A percentile compares a stretch with the other conserved stretches of the same genome.
Evolutionary conservation across 2,888 invertebrate species (phyloP).

Genomic region (Orthosia gracilis): DNA sequence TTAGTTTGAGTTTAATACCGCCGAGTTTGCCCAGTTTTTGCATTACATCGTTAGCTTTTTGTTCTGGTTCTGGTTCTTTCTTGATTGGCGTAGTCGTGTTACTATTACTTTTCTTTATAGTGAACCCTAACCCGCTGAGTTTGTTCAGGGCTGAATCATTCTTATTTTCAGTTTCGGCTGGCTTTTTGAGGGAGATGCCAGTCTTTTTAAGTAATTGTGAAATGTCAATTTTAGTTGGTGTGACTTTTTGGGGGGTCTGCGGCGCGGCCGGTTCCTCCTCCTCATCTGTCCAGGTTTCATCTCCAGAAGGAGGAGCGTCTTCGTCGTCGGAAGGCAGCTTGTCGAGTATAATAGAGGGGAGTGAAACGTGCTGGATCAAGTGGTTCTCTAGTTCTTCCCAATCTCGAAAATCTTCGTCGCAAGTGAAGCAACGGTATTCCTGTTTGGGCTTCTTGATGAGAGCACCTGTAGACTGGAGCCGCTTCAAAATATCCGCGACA

Average conservation of each 20-base stretch:
- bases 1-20: constrained; percentile 87
- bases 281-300: constrained; percentile 88
- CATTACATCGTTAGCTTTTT: constrained; percentile 77
- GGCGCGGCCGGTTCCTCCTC: constrained; percentile 80
- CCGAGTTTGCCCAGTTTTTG: constrained; percentile 85
- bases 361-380: constrained; percentile 90
- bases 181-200: constrained; percentile 83
- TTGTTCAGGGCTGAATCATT: constrained; percentile 82
- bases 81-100: constrained; percentile 77
- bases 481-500: constrained; percentile 82
- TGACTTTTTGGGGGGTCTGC: constrained; percentile 65
- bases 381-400: constrained; percentile 89
- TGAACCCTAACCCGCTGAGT: constrained; percentile 86
- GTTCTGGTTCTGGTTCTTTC: constrained; percentile 77
- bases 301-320: constrained; percentile 82
- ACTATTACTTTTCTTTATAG: constrained; percentile 83
- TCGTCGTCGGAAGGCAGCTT: constrained; percentile 90
- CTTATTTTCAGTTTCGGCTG: constrained; percentile 72
- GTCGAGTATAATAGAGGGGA: constrained; percentile 88
- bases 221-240: constrained; percentile 87
- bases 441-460: constrained; percentile 81
- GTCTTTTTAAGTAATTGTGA: constrained; percentile 84
- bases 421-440: constrained; percentile 88
- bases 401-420: constrained; percentile 87
- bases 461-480: constrained; percentile 77